A percentile compares a stretch with the other conserved stretches of the same genome.
Conservation (phyloP, 2,113 vertebrate genomes). For the Apteryx owenii region DNA sequence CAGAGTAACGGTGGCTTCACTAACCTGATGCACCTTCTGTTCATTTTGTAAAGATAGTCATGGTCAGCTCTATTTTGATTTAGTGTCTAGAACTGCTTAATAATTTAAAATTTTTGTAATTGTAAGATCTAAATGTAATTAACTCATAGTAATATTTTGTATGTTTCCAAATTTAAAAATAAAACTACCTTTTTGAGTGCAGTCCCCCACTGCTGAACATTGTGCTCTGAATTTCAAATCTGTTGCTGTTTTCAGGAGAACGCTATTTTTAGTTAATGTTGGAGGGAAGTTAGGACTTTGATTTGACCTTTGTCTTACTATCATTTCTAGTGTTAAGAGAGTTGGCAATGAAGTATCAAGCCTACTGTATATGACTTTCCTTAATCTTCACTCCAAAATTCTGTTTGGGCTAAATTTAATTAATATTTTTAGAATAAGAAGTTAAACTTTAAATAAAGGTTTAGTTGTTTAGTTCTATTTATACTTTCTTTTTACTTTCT, state of each 20-base stretch:
- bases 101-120: not conserved
- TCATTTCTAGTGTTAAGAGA: not conserved
- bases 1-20: fast-evolving
- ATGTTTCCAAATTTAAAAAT: not conserved
- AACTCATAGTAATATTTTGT: not conserved
- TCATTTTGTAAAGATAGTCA: not conserved
- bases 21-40: fast-evolving
- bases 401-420: not conserved
- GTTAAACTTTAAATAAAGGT: not conserved
- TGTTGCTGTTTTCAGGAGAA: not conserved
- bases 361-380: fast-evolving
- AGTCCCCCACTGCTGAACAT: not conserved
- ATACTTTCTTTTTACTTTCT: not conserved
- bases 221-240: not conserved
- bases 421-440: not conserved
- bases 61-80: not conserved
- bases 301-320: not conserved
- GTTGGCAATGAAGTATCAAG: fast-evolving
- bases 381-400: not conserved
- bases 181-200: not conserved
- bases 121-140: not conserved
- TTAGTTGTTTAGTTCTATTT: not conserved
- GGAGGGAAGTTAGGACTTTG: fast-evolving
- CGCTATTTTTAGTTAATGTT: not conserved
- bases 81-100: not conserved